Conservation (phyloP, 1,140 invertebrate species). For the Zaprionus ghesquierei region DNA sequence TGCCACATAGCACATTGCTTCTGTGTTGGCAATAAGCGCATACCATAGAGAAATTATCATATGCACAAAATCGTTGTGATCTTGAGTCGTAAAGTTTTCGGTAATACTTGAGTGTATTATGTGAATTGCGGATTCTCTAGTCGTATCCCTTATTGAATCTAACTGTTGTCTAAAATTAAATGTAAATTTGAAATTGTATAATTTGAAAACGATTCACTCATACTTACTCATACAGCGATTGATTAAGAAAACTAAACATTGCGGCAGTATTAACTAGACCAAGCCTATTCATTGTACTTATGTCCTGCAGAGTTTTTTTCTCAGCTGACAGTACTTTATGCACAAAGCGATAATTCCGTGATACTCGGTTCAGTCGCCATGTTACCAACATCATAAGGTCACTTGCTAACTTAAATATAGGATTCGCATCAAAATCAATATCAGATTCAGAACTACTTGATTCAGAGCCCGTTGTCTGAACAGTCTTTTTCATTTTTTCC, state of each 20-base stretch:
- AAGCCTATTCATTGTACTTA: conserved; percentile 61
- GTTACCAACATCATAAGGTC: conserved; percentile 54
- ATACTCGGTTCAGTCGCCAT: conserved; percentile 51
- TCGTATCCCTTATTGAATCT: conserved; percentile 3
- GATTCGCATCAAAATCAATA: conserved; percentile 51
- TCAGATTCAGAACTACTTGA: conserved; percentile 41
- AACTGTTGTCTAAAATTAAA: conserved; percentile 29
- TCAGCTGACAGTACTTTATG: conserved; percentile 64
- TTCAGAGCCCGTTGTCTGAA: not conserved
- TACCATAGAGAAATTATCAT: conserved; percentile 89
- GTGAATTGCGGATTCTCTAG: conserved; percentile 1
- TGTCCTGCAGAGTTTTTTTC: conserved; percentile 66
- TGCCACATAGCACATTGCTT: conserved; percentile 96
- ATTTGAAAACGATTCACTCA: not conserved
- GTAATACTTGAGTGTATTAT: not conserved
- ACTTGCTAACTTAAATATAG: conserved; percentile 43
- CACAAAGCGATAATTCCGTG: conserved; percentile 64
- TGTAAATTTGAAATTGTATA: not conserved
- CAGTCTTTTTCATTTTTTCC: conserved; percentile 11
- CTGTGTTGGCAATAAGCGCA: conserved; percentile 93
- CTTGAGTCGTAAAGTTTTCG: conserved; percentile 44
- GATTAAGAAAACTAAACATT: conserved; percentile 65
- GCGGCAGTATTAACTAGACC: conserved; percentile 68
- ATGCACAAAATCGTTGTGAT: conserved; percentile 64
- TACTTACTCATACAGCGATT: conserved; percentile 60